A percentile compares a stretch with the other conserved stretches of the same genome.
Evolutionary conservation across 2,888 invertebrate genomes (phyloP).

Genomic region (Eudasyphora cyanicolor): DNA sequence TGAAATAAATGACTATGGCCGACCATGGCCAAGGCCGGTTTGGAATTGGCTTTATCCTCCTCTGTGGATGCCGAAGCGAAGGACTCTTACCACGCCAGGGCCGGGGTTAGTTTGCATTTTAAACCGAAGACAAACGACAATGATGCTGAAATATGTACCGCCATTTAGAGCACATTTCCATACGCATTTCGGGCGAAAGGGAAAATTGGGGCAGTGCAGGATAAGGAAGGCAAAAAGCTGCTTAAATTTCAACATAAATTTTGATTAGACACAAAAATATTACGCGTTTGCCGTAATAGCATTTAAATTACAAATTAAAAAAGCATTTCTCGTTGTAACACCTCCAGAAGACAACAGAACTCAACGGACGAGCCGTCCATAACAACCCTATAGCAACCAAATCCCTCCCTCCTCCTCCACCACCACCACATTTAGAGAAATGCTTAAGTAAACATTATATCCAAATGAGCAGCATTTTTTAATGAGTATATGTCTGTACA

Average conservation of each 20-base stretch:
- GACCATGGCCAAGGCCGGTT: neutral
- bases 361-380: too few species aligned
- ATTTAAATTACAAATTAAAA: conserved; percentile 38
- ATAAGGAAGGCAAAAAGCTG: conserved; percentile 9
- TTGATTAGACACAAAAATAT: conserved; percentile 32
- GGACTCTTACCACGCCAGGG: neutral
- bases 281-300: conserved; percentile 24
- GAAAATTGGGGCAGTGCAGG: neutral
- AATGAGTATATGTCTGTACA: neutral
- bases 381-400: neutral
- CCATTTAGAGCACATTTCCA: too few species aligned
- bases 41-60: neutral
- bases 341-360: too few species aligned
- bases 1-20: conserved; percentile 30
- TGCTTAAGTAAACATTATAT: conserved; percentile 35
- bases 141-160: conserved; percentile 12
- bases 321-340: neutral
- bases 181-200: neutral
- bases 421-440: neutral
- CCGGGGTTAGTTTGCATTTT: neutral
- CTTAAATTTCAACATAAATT: conserved; percentile 31
- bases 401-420: neutral
- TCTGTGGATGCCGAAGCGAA: neutral
- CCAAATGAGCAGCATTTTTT: conserved; percentile 11
- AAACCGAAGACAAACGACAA: neutral